phyloP scores from a whole-genome alignment of 2,888 invertebrate species.

The Chrysopilus asiliformis region DNA sequence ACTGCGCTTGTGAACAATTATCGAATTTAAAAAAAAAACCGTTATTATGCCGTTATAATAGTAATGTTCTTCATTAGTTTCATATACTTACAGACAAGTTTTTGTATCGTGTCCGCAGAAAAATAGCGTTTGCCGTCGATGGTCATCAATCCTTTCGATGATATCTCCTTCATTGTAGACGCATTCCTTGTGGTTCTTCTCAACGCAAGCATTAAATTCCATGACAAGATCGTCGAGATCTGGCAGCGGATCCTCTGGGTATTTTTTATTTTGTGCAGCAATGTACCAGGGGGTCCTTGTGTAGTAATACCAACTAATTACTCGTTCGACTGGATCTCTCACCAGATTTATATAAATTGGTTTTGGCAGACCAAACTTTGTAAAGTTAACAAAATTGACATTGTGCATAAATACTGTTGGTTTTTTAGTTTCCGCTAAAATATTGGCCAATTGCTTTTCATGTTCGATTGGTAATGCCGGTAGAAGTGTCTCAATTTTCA shows the following conservation, averaged over 20 bases:
- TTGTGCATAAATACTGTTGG: conserved; percentile 26
- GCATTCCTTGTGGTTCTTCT: conserved; percentile 66
- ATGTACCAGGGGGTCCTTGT: conserved; percentile 84
- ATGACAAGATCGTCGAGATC: conserved; percentile 77
- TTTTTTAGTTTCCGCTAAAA: conserved; percentile 18
- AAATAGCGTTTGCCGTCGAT: conserved; percentile 69
- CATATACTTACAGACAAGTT: conserved; percentile 62
- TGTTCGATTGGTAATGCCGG: conserved; percentile 48
- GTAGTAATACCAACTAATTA: conserved; percentile 87
- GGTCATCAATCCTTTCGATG: conserved; percentile 60
- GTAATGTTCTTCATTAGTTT: no score
- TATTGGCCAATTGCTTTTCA: conserved; percentile 53
- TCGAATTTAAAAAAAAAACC: no score
- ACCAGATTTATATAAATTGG: conserved; percentile 85
- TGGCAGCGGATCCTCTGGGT: conserved; percentile 69
- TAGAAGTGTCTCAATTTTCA: background rate
- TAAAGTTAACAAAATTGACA: conserved; percentile 30
- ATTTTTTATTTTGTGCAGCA: conserved; percentile 70
- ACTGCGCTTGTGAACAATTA: no score
- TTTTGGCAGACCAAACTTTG: conserved; percentile 50
- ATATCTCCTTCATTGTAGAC: conserved; percentile 40
- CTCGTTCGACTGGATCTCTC: conserved; percentile 77
- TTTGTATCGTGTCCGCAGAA: conserved; percentile 71
- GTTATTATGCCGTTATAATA: no score
- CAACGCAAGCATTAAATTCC: conserved; percentile 77